Percentiles rank a stretch among this genome's conserved stretches.
Conservation (phyloP, 2,888 invertebrate species). For the Bembecia ichneumoniformis region DNA sequence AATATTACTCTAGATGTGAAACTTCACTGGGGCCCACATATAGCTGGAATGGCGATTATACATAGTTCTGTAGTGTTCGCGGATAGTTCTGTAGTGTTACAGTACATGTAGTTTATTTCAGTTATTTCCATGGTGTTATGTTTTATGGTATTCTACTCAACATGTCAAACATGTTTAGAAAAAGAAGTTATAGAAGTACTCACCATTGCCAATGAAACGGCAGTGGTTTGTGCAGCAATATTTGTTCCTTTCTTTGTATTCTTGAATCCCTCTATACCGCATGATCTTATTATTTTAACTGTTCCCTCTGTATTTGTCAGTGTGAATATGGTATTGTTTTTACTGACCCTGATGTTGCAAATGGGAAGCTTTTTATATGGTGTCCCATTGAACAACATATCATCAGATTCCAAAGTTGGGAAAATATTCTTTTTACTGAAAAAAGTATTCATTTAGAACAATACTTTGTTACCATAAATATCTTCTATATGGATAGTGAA, state of each 20-base stretch:
- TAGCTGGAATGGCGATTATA: too few species aligned
- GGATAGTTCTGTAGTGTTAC: too few species aligned
- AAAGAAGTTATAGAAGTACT: conserved; percentile 25
- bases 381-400: conserved; percentile 80
- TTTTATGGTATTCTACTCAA: too few species aligned
- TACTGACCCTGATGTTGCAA: conserved; percentile 83
- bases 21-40: too few species aligned
- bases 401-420: conserved; percentile 81
- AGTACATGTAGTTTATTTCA: too few species aligned
- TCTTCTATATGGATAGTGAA: neutral
- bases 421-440: conserved; percentile 79
- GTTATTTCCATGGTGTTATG: too few species aligned
- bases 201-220: conserved; percentile 83
- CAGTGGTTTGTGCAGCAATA: conserved; percentile 96
- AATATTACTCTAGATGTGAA: too few species aligned
- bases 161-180: neutral
- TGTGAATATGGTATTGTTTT: conserved; percentile 90
- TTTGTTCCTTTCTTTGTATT: conserved; percentile 96
- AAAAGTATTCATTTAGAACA: conserved; percentile 18
- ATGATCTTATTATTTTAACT: conserved; percentile 76
- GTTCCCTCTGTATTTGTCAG: conserved; percentile 80
- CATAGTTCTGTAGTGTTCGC: too few species aligned
- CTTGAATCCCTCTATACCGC: conserved; percentile 95
- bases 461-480: neutral
- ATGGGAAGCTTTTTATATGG: conserved; percentile 86